Percentiles rank a stretch among this genome's conserved stretches.
These are phyloP conservation scores for Pyrgilauda ruficollis DNA, from an alignment of 2,113 vertebrate species.

Conservation along the genomic window DNA sequence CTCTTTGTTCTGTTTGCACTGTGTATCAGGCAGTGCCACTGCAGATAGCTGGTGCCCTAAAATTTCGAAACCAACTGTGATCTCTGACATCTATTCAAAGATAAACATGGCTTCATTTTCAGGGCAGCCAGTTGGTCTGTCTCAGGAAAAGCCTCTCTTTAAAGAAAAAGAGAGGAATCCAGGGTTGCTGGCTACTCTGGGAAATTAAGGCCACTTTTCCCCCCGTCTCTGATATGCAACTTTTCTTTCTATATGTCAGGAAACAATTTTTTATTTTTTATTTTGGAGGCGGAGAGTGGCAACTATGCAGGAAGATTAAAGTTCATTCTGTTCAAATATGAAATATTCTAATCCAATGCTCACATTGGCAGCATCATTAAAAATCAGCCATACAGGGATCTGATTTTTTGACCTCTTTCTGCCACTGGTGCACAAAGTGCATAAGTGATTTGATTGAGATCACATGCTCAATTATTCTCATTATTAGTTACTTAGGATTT, in stretches of 20 bases:
- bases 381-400: not conserved
- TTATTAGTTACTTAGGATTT: not conserved
- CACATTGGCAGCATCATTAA: not conserved
- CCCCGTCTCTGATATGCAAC: not conserved
- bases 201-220: not conserved
- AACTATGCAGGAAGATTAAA: not conserved
- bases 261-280: not conserved
- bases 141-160: not conserved
- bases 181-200: not conserved
- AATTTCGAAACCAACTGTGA: not conserved
- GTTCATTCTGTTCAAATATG: not conserved
- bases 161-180: not conserved
- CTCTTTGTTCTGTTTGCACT: conserved; percentile 12
- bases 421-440: not conserved
- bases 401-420: not conserved
- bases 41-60: not conserved
- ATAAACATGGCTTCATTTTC: not conserved
- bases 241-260: not conserved
- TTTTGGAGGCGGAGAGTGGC: rapidly evolving
- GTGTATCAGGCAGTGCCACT: not conserved
- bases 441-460: not conserved
- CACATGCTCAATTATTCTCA: not conserved
- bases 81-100: conserved; percentile 10
- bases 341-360: not conserved
- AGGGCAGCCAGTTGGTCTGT: not conserved